Percentiles rank a stretch among this genome's conserved stretches.
Evolutionary conservation across 64 coral and sea anemone genomes (phyloP).

Genomic region (Catalaphyllia jardinei): DNA sequence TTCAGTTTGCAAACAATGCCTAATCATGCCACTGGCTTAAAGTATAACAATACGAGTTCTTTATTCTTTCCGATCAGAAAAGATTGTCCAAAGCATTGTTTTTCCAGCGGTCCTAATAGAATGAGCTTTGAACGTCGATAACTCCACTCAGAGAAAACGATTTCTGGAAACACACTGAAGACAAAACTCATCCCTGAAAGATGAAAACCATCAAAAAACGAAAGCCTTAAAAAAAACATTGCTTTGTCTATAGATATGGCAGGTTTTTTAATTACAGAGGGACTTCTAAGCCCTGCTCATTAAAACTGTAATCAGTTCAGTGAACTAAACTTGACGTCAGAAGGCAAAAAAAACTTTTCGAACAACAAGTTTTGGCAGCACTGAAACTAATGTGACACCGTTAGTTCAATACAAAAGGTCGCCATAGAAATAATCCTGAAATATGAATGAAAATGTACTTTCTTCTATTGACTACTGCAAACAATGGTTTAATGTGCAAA

Average conservation of each 20-base stretch:
- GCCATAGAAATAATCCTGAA: background rate
- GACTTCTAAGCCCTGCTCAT: constrained; percentile 4
- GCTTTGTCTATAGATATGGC: background rate
- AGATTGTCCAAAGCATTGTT: background rate
- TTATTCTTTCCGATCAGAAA: background rate
- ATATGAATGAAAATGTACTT: background rate
- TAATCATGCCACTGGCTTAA: background rate
- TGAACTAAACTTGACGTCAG: background rate
- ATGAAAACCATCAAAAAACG: background rate
- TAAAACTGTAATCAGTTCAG: background rate
- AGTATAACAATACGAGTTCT: background rate
- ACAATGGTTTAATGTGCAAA: constrained; percentile 13
- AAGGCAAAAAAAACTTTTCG: background rate
- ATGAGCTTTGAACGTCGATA: constrained; percentile 4
- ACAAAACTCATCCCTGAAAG: background rate
- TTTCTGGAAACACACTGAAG: background rate
- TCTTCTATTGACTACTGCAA: background rate
- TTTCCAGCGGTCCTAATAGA: background rate
- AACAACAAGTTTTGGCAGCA: background rate
- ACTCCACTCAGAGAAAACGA: background rate
- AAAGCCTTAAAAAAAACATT: background rate
- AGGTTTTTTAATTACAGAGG: background rate
- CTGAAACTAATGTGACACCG: too few species aligned
- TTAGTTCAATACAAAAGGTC: background rate
- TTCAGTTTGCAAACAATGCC: background rate